A percentile compares a stretch with the other conserved stretches of the same genome.
Evolutionary conservation across 2,888 invertebrate species (phyloP).

Genomic region (Torymus auratus): DNA sequence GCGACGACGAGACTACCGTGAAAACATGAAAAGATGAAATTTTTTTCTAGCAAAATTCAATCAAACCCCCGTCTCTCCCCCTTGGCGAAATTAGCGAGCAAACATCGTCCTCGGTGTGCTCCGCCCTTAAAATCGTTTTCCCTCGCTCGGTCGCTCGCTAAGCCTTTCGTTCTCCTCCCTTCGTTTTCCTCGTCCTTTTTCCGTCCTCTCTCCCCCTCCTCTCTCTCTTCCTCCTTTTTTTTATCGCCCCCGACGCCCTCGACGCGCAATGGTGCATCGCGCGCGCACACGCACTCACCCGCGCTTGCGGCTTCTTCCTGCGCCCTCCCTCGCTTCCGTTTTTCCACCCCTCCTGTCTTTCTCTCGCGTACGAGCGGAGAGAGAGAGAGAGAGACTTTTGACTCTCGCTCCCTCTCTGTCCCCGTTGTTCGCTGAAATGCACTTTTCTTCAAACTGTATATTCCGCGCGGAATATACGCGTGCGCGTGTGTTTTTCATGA

Average conservation of each 20-base stretch:
- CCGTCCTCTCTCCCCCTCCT: constrained; percentile 79
- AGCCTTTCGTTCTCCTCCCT: constrained; percentile 2
- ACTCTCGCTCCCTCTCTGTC: not conserved
- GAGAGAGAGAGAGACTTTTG: constrained; percentile 45
- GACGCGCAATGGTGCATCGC: constrained; percentile 30
- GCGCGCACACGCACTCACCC: constrained; percentile 15
- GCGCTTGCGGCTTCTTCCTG: constrained; percentile 42
- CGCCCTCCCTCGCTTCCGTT: constrained; percentile 21
- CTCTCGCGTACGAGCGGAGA: constrained; percentile 70
- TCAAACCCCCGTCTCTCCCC: no score
- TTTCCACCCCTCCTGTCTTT: constrained; percentile 9
- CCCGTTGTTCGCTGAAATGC: constrained; percentile 7
- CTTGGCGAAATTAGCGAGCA: no score
- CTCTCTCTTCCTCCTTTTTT: constrained; percentile 72
- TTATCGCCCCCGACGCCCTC: constrained; percentile 36
- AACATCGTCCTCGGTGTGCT: not conserved
- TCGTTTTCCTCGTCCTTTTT: constrained; percentile 77
- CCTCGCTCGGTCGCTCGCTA: not conserved
- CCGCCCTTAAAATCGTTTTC: constrained; percentile 74
- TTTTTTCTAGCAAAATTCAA: no score
- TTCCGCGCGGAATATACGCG: not conserved
- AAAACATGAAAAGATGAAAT: no score
- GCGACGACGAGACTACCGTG: no score
- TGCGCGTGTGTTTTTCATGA: no score
- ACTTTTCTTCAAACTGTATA: constrained; percentile 18